Evolutionary conservation across 2,113 vertebrate genomes (phyloP), one percentile per base, ranked within the genome.

Genomic region (Casuarius casuarius): DNA sequence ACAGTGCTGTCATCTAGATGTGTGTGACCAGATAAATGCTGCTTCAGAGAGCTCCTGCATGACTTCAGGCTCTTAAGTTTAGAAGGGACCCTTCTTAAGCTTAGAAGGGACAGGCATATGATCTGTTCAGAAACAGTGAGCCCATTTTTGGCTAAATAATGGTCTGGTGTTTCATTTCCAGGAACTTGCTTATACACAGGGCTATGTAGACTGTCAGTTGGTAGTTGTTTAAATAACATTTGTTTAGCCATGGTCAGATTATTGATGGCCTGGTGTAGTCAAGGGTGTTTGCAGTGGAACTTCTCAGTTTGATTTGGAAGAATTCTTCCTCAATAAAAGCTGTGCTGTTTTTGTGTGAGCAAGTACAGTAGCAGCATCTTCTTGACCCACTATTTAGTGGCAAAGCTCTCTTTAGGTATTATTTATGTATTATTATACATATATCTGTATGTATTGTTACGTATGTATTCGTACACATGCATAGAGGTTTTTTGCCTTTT

Each of bases 111-210:
- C 71, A 84, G 74, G 62, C 92, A 31, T 84, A 56, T 93, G 28
- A 94, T 23, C 42, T 95, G 28, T 67, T 61, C 35, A 20, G 44
- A 76, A 96, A 82, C 94, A 79, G 16, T 19, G 44, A 59, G 87
- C 65, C 67, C 56, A 29, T 9, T 84, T 86, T 87, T 62, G 67
- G 33, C 78, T 91, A 85, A 83, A 68, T 94, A 95, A 85, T 79
- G 59, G 42, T 95, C 42, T 68, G 58, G 62, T 21, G 31, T 73
- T 97, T 97, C 48, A 70, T 89, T 93, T 97, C 52, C 77, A 93
- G 71, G 61, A 87, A 18, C 46, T 90, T 80, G 48, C 66, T 38
- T 51, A 5, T 29, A 56, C 61, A 93, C 61, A 91, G 70, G 23
- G 68, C 38, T 59, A 5, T 76, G 42, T 29, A n/a, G 79, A 44